Evolutionary conservation across 2,113 vertebrate genomes (phyloP).

Genomic region (Tragulus kanchil): DNA sequence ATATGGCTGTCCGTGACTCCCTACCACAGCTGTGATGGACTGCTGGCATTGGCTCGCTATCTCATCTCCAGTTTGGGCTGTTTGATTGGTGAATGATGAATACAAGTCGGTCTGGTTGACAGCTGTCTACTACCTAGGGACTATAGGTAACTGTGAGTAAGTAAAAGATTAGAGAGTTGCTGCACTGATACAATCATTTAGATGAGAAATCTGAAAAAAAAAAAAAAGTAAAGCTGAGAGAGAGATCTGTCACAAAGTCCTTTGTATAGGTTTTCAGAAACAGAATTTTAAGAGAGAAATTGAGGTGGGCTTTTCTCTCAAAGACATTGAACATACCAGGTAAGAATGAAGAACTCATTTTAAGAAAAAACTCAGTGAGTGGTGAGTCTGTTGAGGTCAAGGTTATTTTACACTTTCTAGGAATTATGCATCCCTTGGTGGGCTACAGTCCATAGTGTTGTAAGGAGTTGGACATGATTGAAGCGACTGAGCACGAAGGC

Average conservation of each 20-base stretch:
- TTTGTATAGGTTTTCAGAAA: neutral
- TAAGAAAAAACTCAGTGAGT: neutral
- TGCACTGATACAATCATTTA: constrained; percentile 44
- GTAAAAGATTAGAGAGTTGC: constrained; percentile 4
- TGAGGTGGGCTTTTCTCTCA: neutral
- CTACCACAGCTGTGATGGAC: neutral
- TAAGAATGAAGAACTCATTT: neutral
- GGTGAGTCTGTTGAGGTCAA: neutral
- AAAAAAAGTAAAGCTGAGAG: neutral
- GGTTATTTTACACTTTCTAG: neutral
- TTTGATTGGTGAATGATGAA: constrained; percentile 56
- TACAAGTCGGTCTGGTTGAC: constrained; percentile 25
- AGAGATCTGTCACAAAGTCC: neutral
- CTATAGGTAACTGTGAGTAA: constrained; percentile 45
- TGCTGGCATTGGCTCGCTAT: neutral
- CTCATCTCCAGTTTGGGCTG: neutral
- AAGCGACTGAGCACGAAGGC: too few relatives aligned
- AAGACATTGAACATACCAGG: neutral
- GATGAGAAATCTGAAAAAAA: constrained; percentile 29
- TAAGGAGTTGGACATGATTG: too few relatives aligned
- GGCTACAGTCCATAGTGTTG: too few relatives aligned
- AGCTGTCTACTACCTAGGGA: constrained; percentile 15
- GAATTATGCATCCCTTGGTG: neutral
- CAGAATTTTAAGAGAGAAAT: neutral
- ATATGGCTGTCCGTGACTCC: neutral